Evolutionary conservation across 2,113 vertebrate species (phyloP).

Genomic region (Montifringilla adamsi): DNA sequence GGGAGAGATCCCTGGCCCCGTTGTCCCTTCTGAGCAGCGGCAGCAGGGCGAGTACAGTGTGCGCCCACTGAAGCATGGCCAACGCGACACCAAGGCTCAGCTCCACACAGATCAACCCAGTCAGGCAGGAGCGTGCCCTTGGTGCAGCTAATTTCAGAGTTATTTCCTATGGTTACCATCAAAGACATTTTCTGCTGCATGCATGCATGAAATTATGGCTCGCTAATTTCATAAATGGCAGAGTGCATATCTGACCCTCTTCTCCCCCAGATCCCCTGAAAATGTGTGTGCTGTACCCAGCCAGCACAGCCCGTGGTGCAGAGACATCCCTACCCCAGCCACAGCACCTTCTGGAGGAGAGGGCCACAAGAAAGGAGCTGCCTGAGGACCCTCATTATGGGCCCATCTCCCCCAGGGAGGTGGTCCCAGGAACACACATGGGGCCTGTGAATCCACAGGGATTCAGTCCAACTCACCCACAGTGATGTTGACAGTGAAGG

Average conservation of each 20-base stretch:
- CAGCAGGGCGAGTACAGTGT: background rate
- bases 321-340: rapidly evolving
- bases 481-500: rapidly evolving
- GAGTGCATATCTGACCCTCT: background rate
- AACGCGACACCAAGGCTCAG: background rate
- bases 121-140: slow-evolving; percentile 41
- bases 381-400: background rate
- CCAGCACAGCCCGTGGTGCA: rapidly evolving
- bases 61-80: slow-evolving; percentile 42
- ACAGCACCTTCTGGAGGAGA: background rate
- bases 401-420: rapidly evolving
- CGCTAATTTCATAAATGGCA: slow-evolving; percentile 12
- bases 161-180: slow-evolving; percentile 49
- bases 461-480: background rate
- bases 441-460: background rate
- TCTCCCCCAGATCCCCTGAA: background rate
- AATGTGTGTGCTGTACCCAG: background rate
- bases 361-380: background rate
- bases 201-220: background rate
- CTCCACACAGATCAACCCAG: slow-evolving; percentile 2
- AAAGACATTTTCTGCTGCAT: background rate
- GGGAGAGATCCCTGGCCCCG: background rate
- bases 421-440: background rate
- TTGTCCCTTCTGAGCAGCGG: background rate
- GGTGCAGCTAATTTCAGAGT: background rate